Evolutionary conservation across 2,113 vertebrate genomes (phyloP).

Genomic region (Amblyornis subalaris): DNA sequence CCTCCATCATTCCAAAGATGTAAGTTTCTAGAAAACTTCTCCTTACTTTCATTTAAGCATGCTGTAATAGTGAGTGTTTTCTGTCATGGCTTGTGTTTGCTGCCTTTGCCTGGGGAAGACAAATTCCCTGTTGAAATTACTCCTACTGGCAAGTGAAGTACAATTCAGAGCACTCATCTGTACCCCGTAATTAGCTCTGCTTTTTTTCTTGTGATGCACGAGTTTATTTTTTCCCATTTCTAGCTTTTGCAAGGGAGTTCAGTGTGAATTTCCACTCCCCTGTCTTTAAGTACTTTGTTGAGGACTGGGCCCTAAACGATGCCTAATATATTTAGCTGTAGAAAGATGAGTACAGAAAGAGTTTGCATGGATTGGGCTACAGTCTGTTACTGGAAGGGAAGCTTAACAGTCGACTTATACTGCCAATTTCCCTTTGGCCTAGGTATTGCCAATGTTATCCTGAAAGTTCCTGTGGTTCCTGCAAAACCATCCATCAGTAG

Average conservation of each 20-base stretch:
- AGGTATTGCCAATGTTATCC: neutral
- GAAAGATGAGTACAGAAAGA: neutral
- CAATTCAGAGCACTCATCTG: neutral
- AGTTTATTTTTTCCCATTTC: neutral
- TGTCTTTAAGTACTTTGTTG: neutral
- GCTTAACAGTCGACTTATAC: neutral
- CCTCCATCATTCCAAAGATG: neutral
- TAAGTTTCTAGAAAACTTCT: neutral
- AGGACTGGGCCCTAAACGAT: neutral
- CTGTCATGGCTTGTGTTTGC: neutral
- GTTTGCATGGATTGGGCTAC: neutral
- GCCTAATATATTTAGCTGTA: neutral
- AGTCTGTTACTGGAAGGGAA: neutral
- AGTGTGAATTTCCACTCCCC: neutral
- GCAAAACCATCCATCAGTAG: slow-evolving; percentile 45
- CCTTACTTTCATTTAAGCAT: neutral
- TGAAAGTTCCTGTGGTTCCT: neutral
- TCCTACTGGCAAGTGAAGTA: neutral
- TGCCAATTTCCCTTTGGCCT: neutral
- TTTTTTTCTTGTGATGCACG: rapidly evolving
- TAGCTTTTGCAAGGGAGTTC: neutral
- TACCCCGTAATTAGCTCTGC: neutral
- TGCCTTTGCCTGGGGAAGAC: neutral
- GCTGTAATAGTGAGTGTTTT: rapidly evolving
- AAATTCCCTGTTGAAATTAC: neutral